phyloP scores from a whole-genome alignment of 2,797 vertebrate genomes.

The Novumbra hubbsi region DNA sequence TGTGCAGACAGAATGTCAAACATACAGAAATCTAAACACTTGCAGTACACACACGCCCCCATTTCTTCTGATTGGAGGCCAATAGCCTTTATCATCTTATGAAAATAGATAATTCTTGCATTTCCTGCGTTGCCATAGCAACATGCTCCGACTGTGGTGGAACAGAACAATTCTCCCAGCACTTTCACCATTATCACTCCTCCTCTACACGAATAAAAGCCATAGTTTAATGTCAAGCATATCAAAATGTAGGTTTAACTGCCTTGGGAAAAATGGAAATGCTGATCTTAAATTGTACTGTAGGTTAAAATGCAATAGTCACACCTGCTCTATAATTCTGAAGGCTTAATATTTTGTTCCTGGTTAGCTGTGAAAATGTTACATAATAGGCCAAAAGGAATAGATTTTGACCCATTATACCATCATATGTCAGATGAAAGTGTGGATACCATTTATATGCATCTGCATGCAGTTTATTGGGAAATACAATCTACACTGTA shows the following conservation, averaged over 20 bases:
- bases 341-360: background rate
- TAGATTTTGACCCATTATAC: too few species aligned
- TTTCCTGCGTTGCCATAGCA: conserved; percentile 70
- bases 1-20: background rate
- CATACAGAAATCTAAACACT: background rate
- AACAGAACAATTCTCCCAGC: conserved; percentile 26
- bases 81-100: conserved; percentile 57
- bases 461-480: too few species aligned
- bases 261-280: background rate
- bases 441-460: too few species aligned
- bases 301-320: background rate
- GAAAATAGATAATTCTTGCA: conserved; percentile 57
- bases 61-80: conserved; percentile 55
- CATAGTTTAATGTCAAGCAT: background rate
- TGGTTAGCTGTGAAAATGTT: background rate
- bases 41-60: conserved; percentile 32
- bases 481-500: too few species aligned
- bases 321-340: background rate
- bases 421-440: too few species aligned
- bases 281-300: conserved; percentile 1
- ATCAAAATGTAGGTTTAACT: background rate
- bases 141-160: conserved; percentile 56
- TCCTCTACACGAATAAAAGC: conserved; percentile 17
- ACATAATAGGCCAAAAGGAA: background rate
- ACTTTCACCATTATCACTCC: conserved; percentile 28